These are phyloP conservation scores for Lepeophtheirus nordmannii DNA, from an alignment of 2,888 invertebrate genomes.

Conservation along the genomic window DNA sequence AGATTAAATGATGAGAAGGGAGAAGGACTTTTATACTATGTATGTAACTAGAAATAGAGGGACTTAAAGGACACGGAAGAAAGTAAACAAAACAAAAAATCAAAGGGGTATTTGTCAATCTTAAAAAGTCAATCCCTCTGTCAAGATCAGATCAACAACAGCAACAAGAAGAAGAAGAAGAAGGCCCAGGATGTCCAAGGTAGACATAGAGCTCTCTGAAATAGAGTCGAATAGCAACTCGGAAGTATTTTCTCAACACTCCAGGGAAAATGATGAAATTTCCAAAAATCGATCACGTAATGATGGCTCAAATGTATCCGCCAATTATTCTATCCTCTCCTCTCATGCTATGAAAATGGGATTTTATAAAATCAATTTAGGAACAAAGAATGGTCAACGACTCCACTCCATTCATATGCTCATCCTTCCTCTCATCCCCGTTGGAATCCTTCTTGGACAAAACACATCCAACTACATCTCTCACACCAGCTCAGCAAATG, in stretches of 20 bases:
- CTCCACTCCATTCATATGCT: slow-evolving; percentile 19
- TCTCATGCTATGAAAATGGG: slow-evolving; percentile 24
- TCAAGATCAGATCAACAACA: neutral
- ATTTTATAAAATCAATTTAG: slow-evolving; percentile 23
- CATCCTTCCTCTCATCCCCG: slow-evolving; percentile 23
- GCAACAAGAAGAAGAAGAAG: too few relatives aligned
- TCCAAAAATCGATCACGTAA: neutral
- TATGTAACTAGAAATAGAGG: too few relatives aligned
- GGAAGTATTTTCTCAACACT: neutral
- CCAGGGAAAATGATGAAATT: neutral
- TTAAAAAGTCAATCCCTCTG: neutral
- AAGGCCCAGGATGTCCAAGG: neutral
- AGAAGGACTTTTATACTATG: too few relatives aligned
- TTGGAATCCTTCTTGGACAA: slow-evolving; percentile 18
- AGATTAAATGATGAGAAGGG: too few relatives aligned
- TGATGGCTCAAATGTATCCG: neutral
- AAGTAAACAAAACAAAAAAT: too few relatives aligned
- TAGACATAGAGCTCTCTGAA: neutral
- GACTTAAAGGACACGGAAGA: neutral
- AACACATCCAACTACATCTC: neutral
- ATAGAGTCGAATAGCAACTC: neutral
- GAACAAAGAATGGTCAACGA: slow-evolving; percentile 18
- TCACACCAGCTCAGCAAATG: neutral
- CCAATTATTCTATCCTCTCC: slow-evolving; percentile 3
- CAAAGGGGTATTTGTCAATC: neutral